phyloP scores from a whole-genome alignment of 2,888 invertebrate genomes.

The Pandemis heparana region DNA sequence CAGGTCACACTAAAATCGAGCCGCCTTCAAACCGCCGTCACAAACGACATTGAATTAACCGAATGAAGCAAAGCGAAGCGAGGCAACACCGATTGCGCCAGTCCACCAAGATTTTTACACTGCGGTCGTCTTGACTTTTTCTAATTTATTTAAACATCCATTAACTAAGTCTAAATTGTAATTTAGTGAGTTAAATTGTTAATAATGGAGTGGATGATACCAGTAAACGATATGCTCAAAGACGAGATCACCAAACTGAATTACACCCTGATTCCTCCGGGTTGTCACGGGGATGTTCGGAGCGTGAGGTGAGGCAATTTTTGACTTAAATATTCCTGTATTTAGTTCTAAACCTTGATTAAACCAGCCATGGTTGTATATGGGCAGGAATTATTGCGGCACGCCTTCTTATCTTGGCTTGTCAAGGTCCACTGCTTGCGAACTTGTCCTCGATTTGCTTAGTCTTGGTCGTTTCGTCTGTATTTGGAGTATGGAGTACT shows the following conservation, averaged over 20 bases:
- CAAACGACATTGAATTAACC: background rate
- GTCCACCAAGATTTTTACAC: conserved; percentile 14
- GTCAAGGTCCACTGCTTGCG: conserved; percentile 32
- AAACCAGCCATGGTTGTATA: conserved; percentile 14
- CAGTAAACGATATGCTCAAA: conserved; percentile 62
- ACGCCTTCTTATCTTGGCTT: conserved; percentile 16
- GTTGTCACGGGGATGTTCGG: conserved; percentile 60
- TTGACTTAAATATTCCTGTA: conserved; percentile 3
- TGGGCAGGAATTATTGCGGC: conserved; percentile 16
- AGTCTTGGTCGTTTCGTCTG: background rate
- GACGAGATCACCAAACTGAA: conserved; percentile 65
- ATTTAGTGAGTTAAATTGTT: conserved; percentile 9
- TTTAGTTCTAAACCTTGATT: background rate
- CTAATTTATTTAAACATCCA: conserved; percentile 23
- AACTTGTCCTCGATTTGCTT: conserved; percentile 8
- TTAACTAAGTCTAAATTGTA: conserved; percentile 16
- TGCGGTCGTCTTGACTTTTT: conserved; percentile 14
- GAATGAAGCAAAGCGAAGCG: conserved; percentile 14
- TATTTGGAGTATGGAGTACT: conserved; percentile 18
- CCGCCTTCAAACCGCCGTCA: conserved; percentile 33
- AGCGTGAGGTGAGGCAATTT: conserved; percentile 56
- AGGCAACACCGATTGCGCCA: conserved; percentile 34
- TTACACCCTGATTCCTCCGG: conserved; percentile 61
- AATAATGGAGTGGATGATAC: conserved; percentile 57
- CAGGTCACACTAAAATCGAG: conserved; percentile 17